phyloP scores from a whole-genome alignment of 2,888 invertebrate species.

The Patella depressa region DNA sequence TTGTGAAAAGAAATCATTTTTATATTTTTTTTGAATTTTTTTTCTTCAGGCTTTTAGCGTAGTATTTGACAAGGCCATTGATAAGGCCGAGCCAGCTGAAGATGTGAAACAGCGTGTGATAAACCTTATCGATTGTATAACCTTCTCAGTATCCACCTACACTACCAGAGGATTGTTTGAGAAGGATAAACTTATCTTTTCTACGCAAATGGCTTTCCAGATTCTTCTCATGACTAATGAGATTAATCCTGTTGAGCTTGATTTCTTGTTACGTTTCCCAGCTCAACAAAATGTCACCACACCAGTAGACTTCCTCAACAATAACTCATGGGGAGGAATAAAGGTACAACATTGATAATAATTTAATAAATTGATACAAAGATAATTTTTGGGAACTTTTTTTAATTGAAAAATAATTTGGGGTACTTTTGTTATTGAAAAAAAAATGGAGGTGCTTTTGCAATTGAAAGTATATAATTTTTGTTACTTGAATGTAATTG shows the following conservation, averaged over 20 bases:
- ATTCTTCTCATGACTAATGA: conserved; percentile 89
- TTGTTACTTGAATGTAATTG: too few species aligned
- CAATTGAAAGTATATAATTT: too few species aligned
- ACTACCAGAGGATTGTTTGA: conserved; percentile 95
- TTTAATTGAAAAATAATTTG: too few species aligned
- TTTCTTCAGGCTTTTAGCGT: conserved; percentile 88
- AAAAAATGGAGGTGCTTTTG: too few species aligned
- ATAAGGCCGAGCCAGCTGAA: conserved; percentile 85
- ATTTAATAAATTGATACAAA: too few species aligned
- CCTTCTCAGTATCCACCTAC: conserved; percentile 94
- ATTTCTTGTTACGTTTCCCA: conserved; percentile 93
- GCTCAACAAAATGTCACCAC: conserved; percentile 92
- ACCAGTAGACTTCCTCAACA: conserved; percentile 94
- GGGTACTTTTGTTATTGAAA: too few species aligned
- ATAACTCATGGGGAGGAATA: conserved; percentile 94
- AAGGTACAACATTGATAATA: conserved; percentile 73
- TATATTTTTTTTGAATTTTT: not conserved
- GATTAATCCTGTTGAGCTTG: conserved; percentile 86
- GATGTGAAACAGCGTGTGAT: conserved; percentile 84
- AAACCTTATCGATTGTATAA: conserved; percentile 94
- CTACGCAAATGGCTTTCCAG: conserved; percentile 96
- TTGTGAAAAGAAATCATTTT: not conserved
- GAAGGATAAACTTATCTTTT: conserved; percentile 95
- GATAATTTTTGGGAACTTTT: too few species aligned
- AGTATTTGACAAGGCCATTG: conserved; percentile 97